phyloP scores from a whole-genome alignment of 2,113 vertebrate genomes.

The Siniperca chuatsi region DNA sequence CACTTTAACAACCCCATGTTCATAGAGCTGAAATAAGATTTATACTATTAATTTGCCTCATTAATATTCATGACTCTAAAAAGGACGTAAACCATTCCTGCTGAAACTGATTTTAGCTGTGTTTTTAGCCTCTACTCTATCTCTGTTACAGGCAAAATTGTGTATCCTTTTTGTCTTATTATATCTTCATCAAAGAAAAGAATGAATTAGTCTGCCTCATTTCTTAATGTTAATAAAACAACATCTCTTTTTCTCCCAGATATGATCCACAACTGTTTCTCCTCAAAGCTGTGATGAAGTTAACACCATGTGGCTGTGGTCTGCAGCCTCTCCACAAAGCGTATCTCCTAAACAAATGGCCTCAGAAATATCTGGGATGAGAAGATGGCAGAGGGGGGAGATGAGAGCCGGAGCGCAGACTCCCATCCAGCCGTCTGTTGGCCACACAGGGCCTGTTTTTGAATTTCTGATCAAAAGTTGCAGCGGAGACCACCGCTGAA shows the following conservation, averaged over 20 bases:
- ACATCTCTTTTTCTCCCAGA: constrained; percentile 2
- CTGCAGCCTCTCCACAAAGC: constrained; percentile 33
- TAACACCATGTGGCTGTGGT: constrained; percentile 7
- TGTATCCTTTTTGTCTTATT: not conserved
- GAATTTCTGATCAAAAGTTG: constrained; percentile 83
- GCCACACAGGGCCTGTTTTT: constrained; percentile 80
- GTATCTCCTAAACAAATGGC: constrained; percentile 51
- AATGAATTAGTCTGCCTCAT: not conserved
- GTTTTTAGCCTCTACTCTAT: not conserved
- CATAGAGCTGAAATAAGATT: not conserved
- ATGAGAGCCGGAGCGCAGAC: constrained; percentile 8
- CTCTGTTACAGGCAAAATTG: not conserved
- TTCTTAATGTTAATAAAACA: constrained; percentile 5
- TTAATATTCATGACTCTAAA: constrained; percentile 6
- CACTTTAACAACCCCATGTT: not conserved
- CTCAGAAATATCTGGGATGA: constrained; percentile 50
- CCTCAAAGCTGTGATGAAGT: not conserved
- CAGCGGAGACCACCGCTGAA: constrained; percentile 73
- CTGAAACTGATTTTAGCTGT: not conserved
- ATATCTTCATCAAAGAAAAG: not conserved
- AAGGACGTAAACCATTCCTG: not conserved
- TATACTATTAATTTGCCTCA: not conserved
- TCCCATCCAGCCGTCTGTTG: constrained; percentile 60
- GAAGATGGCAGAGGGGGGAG: constrained; percentile 32
- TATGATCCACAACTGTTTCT: not conserved